Evolutionary conservation across 2,797 vertebrate species (phyloP).

Genomic region (Silurus lanzhouensis): DNA sequence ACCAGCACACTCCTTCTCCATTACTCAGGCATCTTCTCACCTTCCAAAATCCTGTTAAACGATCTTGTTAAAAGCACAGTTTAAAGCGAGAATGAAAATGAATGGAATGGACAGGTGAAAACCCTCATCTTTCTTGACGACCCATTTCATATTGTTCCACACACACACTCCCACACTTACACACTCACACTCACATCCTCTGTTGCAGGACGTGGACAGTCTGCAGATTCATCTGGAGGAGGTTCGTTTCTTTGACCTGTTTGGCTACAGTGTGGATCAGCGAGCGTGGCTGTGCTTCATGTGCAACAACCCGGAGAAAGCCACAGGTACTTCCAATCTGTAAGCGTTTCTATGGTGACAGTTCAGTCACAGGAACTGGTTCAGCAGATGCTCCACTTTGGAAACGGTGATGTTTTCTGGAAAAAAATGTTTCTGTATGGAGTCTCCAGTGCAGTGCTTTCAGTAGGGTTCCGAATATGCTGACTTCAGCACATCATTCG

Average conservation of each 20-base stretch:
- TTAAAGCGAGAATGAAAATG: no score
- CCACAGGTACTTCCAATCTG: constrained; percentile 75
- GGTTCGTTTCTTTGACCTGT: constrained; percentile 94
- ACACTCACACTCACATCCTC: neutral
- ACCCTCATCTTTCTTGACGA: neutral
- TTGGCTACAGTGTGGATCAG: constrained; percentile 88
- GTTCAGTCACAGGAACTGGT: neutral
- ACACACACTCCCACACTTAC: neutral
- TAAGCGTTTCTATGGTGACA: neutral
- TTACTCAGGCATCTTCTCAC: no score
- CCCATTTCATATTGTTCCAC: neutral
- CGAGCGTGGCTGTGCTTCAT: constrained; percentile 93
- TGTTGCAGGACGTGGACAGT: constrained; percentile 84
- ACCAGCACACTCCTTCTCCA: no score
- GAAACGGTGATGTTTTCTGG: neutral
- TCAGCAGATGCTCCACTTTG: neutral
- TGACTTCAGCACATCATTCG: neutral
- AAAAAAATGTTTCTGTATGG: neutral
- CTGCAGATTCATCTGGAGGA: constrained; percentile 89
- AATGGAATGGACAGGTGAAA: neutral
- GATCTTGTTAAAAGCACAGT: no score
- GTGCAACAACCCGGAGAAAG: constrained; percentile 96
- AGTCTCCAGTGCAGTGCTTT: neutral
- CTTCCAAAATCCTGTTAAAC: no score
- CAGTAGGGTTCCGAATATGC: no score